Percentiles rank a stretch among this genome's conserved stretches.
Conservation (phyloP, 2,797 vertebrate species). For the Delichon dasypus region DNA sequence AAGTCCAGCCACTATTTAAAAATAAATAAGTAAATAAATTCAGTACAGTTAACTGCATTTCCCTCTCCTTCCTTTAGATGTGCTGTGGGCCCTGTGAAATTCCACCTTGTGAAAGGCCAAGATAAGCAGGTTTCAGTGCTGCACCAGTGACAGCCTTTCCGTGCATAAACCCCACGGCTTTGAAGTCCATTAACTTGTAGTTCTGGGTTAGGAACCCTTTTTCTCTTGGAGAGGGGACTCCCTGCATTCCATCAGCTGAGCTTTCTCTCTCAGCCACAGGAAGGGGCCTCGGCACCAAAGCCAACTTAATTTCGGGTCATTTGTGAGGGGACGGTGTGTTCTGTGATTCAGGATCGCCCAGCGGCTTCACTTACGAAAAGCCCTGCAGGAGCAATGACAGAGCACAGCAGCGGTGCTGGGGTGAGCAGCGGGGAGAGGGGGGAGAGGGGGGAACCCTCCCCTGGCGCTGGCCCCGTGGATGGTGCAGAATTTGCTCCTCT, state of each 20-base stretch:
- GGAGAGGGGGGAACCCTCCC: background rate
- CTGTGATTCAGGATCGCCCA: fast-evolving
- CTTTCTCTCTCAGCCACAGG: background rate
- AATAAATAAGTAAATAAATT: slow-evolving; percentile 50
- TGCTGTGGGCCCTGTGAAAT: slow-evolving; percentile 2
- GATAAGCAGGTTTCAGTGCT: slow-evolving; percentile 49
- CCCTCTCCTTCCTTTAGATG: background rate
- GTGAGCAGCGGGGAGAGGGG: background rate
- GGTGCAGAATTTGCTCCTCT: background rate
- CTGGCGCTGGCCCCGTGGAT: fast-evolving
- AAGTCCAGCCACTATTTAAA: background rate
- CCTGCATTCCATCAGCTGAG: background rate
- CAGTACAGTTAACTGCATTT: slow-evolving; percentile 7
- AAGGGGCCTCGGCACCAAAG: background rate
- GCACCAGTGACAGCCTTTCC: slow-evolving; percentile 18
- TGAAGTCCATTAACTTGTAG: slow-evolving; percentile 23
- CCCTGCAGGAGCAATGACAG: background rate
- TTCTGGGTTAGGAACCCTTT: background rate
- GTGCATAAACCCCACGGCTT: slow-evolving; percentile 10
- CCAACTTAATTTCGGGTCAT: background rate
- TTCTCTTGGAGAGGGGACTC: background rate
- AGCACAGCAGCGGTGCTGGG: background rate
- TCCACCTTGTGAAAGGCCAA: slow-evolving; percentile 41
- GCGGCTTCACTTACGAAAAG: background rate
- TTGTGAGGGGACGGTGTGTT: background rate